Conservation (phyloP, 2,888 invertebrate species). For the Eulithis testata region DNA sequence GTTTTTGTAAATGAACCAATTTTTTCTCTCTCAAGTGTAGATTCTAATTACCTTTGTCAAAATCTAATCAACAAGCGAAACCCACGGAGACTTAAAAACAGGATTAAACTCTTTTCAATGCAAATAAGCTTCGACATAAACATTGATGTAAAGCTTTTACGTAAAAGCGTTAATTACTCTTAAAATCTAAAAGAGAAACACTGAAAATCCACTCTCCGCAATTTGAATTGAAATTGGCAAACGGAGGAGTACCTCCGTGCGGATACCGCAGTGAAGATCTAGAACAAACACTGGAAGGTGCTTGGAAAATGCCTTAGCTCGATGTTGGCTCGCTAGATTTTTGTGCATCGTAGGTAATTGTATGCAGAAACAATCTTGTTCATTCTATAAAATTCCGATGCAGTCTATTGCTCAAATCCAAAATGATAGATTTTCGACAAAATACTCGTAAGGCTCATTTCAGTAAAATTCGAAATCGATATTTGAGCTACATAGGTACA, state of each 20-base stretch:
- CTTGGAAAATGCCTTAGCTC: not conserved
- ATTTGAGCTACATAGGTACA: no score
- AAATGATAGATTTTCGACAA: no score
- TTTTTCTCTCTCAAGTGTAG: no score
- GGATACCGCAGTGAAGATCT: conserved; percentile 45
- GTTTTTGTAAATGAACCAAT: no score
- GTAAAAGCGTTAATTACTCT: conserved; percentile 55
- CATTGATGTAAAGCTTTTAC: conserved; percentile 40
- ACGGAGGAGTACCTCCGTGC: conserved; percentile 43
- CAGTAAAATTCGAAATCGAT: no score
- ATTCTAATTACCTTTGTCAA: not conserved
- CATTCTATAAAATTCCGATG: no score
- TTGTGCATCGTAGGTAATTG: not conserved
- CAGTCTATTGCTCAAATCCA: no score
- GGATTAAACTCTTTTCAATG: conserved; percentile 25
- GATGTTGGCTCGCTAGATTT: not conserved
- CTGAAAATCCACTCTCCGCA: conserved; percentile 57
- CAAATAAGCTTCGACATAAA: conserved; percentile 29
- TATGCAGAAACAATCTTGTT: no score
- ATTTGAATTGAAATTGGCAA: conserved; percentile 67
- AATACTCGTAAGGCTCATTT: no score
- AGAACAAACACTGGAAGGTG: conserved; percentile 39
- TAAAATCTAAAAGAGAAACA: conserved; percentile 54
- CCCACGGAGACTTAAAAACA: conserved; percentile 3
- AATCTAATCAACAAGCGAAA: not conserved